phyloP scores from a whole-genome alignment of 2,888 invertebrate species.

The Cremastinae sp. region DNA sequence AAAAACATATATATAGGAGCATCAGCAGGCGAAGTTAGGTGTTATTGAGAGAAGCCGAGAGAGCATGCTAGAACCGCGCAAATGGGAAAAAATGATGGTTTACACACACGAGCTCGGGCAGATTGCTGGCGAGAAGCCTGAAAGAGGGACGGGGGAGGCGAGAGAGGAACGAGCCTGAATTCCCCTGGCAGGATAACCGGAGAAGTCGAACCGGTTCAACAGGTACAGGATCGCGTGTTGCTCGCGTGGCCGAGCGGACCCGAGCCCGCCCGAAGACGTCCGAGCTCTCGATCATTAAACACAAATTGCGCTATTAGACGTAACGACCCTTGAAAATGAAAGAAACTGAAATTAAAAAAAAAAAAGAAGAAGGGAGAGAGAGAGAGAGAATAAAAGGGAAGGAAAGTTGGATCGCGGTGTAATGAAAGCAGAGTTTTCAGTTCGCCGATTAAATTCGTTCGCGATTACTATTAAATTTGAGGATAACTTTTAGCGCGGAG shows the following conservation, averaged over 20 bases:
- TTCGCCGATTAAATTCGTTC: neutral
- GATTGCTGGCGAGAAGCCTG: slow-evolving; percentile 14
- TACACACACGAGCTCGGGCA: slow-evolving; percentile 10
- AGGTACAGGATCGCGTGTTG: slow-evolving; percentile 79
- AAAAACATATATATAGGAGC: neutral
- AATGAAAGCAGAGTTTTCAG: neutral
- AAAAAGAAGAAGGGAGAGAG: slow-evolving; percentile 27
- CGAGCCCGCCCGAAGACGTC: slow-evolving; percentile 71
- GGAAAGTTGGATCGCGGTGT: slow-evolving; percentile 30
- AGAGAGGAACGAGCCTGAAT: slow-evolving; percentile 50
- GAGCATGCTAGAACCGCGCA: slow-evolving; percentile 50
- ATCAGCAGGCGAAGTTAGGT: neutral
- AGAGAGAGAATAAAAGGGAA: neutral
- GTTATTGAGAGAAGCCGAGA: neutral
- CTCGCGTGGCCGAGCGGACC: slow-evolving; percentile 77
- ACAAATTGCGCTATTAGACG: slow-evolving; percentile 77
- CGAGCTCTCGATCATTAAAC: slow-evolving; percentile 73
- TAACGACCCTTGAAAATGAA: slow-evolving; percentile 54
- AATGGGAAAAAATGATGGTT: slow-evolving; percentile 35
- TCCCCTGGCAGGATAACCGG: slow-evolving; percentile 47
- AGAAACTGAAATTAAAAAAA: neutral
- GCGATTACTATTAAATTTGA: neutral
- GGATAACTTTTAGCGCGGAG: too few relatives aligned
- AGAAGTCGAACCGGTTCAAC: slow-evolving; percentile 71
- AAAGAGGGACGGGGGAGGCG: slow-evolving; percentile 23